Base-by-base conservation (phyloP, 2,888 invertebrate genomes). In the Therioaphis trifolii region DNA sequence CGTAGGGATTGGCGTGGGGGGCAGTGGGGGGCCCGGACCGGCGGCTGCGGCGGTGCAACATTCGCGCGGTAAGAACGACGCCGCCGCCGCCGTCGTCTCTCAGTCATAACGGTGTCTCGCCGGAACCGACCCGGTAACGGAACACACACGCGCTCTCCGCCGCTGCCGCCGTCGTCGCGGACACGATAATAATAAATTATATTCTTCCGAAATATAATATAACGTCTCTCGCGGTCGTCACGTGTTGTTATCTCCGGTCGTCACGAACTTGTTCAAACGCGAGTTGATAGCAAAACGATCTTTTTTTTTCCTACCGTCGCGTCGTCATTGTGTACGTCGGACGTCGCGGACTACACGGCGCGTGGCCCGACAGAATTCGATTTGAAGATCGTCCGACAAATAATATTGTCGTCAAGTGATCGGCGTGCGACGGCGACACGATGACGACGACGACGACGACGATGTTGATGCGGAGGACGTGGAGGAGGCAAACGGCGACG, bases 41-140 rank as follows among this genome's bases (percentile, higher is more conserved):
- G 1, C 58, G 58, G 18, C 21, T n/a, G n/a, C n/a, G n/a, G n/a
- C n/a, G n/a, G n/a, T n/a, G n/a, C n/a, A n/a, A n/a, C n/a, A n/a
- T n/a, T n/a, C n/a, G n/a, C n/a, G n/a, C n/a, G n/a, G n/a, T n/a
- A n/a, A n/a, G n/a, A n/a, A n/a, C n/a, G n/a, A n/a, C 24, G 63
- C 11, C 75, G 76, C 49, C 58, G 71, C 71, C 49, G 71, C 24
- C 49, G 76, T 35, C 77, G 49, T 29, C 63, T 15, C n/a, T 1
- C 46, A 58, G 40, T 76, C 76, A 80, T 80, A 80, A 80, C 80
- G 80, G 80, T 80, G 72, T 80, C 71, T 71, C 40, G 71, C 72
- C 71, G 80, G 80, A 69, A 61, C 80, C 80, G 80, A 80, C 80
- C 71, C 61, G 80, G 80, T 80, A 80, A 80, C 80, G 80, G 80